These are phyloP conservation scores for Cygnus atratus DNA, from an alignment of 2,113 vertebrate species.

Conservation along the genomic window DNA sequence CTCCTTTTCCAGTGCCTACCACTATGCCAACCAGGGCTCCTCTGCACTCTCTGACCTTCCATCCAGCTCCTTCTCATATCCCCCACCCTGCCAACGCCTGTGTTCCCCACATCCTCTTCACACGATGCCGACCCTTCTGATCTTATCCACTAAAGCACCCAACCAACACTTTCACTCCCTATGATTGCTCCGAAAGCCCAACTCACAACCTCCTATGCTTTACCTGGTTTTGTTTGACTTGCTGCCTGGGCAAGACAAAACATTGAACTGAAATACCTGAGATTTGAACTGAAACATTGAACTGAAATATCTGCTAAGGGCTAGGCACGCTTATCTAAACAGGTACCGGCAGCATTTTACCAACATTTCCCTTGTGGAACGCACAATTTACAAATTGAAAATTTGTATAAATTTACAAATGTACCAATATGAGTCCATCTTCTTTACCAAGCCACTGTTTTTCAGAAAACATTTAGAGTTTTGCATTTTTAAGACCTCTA, in stretches of 20 bases:
- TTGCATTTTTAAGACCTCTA: not conserved
- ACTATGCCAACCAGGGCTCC: not conserved
- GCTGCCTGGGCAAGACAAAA: not conserved
- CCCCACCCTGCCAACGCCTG: not conserved
- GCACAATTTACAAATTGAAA: not conserved
- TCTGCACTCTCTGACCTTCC: not conserved
- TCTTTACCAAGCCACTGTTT: not conserved
- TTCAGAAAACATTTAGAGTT: not conserved
- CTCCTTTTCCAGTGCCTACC: not conserved
- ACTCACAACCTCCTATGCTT: not conserved
- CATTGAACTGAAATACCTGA: not conserved
- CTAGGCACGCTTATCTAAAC: not conserved
- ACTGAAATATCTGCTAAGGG: not conserved
- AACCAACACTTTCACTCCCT: rapidly evolving
- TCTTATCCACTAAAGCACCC: not conserved
- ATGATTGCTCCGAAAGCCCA: not conserved
- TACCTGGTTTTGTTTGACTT: not conserved
- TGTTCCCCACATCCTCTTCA: not conserved
- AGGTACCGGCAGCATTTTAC: not conserved
- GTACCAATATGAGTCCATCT: not conserved
- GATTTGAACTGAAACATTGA: too few species aligned
- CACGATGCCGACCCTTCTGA: not conserved
- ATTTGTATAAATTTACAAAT: not conserved
- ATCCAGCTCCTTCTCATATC: not conserved
- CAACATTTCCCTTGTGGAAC: not conserved